Base-by-base conservation (phyloP, 1,140 invertebrate genomes). In the Lasaia peninsularis region DNA sequence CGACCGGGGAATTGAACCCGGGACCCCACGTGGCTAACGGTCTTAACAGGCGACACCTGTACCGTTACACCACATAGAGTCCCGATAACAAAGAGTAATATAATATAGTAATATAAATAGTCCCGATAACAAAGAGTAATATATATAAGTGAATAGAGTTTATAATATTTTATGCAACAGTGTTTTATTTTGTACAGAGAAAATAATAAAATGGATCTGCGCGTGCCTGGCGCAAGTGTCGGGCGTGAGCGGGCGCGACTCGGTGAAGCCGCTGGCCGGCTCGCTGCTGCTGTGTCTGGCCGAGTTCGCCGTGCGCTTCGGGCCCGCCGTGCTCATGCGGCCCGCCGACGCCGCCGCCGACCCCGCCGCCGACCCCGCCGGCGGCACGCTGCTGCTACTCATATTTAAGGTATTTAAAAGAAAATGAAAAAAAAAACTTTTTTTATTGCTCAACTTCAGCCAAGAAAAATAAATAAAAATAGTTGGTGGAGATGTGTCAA, bases 231-330 rank as follows among this genome's bases (percentile, higher is more conserved):
- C 75, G 4, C 81, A 89, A 68, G 75, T 89, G 51, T 84, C 87
- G 14, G 65, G 69, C n/a, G 74, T 54, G 34, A 78, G 79, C 52
- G 72, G 78, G 0, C 86, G 91, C 62, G 91, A 94, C 82, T 84
- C 92, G 59, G 90, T 95, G 80, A 92, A 95, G 90, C 90, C 93
- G 65, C 89, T 98, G 28, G 92, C 96, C 0, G 94, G 96, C 14
- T 95, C 96, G 0, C 91, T 98, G 71, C 92, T 98, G 67, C 93
- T 98, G 56, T 97, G 96, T 79, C 88, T 99, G 31, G 96, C 96
- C 0, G 97, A 99, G 89, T 98, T 97, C 94, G 98, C 97, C 56
- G 96, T 98, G 92, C 93, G 93, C 12, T 95, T 96, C 56, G 97
- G 97, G 7, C 95, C 97, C 0, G 92, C 95, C 0, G 90, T 95